Conservation (phyloP, 2,888 invertebrate species). For the Tenthredo amoena region DNA sequence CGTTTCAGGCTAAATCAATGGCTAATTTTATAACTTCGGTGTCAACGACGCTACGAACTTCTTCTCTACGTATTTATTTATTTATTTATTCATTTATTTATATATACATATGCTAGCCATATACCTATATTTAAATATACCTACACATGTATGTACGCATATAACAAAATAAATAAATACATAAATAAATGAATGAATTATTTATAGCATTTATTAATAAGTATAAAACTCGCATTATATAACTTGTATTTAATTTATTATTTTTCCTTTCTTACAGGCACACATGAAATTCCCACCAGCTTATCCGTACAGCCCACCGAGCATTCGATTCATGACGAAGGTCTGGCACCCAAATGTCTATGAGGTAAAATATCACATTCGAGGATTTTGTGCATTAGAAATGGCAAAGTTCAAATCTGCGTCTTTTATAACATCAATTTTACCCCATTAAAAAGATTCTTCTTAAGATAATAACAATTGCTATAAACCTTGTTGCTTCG, state of each 20-base stretch:
- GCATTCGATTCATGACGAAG: conserved; percentile 98
- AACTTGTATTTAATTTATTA: not conserved
- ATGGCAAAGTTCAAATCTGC: too few species aligned
- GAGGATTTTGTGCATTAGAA: not conserved
- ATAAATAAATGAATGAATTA: not conserved
- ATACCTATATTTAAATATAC: not conserved
- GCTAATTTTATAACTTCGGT: conserved; percentile 20
- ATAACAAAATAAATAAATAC: not conserved
- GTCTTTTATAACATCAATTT: too few species aligned
- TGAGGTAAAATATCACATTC: conserved; percentile 84
- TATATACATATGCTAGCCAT: not conserved
- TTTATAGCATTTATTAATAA: not conserved
- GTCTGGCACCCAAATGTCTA: conserved; percentile 99
- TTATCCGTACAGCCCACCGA: conserved; percentile 99
- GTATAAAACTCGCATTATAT: not conserved
- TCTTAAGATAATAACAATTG: not conserved
- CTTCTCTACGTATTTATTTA: not conserved
- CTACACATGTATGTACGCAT: not conserved
- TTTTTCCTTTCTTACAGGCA: conserved; percentile 86
- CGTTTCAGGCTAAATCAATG: conserved; percentile 20
- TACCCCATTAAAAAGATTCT: too few species aligned
- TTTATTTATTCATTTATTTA: not conserved
- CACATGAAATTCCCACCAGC: conserved; percentile 99
- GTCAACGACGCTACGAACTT: not conserved
- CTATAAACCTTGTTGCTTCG: too few species aligned